Conservation (phyloP, 2,797 vertebrate genomes). For the Urocyon cinereoargenteus region DNA sequence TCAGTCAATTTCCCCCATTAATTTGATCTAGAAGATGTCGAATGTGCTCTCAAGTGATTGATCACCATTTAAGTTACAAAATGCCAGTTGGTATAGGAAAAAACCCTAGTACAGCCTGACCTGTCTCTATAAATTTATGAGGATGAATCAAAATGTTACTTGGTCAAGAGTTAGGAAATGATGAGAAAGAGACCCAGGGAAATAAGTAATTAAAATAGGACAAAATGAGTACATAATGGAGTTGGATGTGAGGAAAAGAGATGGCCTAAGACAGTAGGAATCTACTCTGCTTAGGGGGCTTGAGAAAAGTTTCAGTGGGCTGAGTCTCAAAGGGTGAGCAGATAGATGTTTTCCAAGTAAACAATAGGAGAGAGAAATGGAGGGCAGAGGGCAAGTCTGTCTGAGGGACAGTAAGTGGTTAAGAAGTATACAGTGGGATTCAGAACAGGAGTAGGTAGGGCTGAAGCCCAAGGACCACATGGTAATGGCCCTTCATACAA, state of each 20-base stretch:
- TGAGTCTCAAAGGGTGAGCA: not conserved
- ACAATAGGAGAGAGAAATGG: not conserved
- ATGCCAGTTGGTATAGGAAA: not conserved
- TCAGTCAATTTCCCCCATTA: not conserved
- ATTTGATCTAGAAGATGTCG: not conserved
- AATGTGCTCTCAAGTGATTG: constrained; percentile 1
- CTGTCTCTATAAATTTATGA: not conserved
- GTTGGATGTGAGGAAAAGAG: not conserved
- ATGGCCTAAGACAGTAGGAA: not conserved
- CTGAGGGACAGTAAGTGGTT: not conserved
- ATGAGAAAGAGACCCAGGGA: not conserved
- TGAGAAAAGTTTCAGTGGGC: not conserved
- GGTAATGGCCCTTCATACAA: not conserved
- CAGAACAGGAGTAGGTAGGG: not conserved
- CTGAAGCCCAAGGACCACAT: not conserved
- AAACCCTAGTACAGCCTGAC: not conserved
- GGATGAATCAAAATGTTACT: not conserved
- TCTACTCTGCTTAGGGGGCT: not conserved
- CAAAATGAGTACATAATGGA: not conserved
- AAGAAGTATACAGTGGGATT: not conserved
- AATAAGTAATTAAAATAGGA: not conserved
- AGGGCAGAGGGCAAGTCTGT: not conserved
- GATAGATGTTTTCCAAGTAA: not conserved
- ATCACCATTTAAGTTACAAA: not conserved
- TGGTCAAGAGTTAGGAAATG: not conserved